Evolutionary conservation across 2,797 vertebrate species (phyloP).

Genomic region (Peromyscus nudipes): DNA sequence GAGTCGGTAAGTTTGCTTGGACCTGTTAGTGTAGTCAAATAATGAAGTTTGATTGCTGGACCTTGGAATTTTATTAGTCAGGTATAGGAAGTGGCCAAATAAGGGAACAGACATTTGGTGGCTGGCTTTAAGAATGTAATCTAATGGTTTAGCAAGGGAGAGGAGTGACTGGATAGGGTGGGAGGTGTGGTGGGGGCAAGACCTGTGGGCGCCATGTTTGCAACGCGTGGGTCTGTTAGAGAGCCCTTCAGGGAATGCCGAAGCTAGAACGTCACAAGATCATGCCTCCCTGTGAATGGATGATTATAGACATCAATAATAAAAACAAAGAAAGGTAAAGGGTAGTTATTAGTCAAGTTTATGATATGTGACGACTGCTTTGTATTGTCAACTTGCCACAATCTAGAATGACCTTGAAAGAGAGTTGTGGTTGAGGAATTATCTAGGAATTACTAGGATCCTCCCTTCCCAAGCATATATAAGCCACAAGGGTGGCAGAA

Average conservation of each 20-base stretch:
- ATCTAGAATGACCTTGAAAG: not conserved
- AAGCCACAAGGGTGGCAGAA: not conserved
- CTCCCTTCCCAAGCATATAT: not conserved
- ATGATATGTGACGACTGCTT: not conserved
- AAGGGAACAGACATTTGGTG: not conserved
- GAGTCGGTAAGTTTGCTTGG: not conserved
- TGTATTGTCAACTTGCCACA: not conserved
- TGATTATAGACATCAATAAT: not conserved
- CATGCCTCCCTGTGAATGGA: not conserved
- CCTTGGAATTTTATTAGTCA: not conserved
- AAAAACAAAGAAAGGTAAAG: not conserved
- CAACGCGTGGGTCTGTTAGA: not conserved
- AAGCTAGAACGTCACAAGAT: not conserved
- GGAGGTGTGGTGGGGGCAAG: not conserved
- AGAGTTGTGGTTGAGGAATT: not conserved
- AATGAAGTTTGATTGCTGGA: not conserved
- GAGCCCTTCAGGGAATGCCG: not conserved
- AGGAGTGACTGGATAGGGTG: not conserved
- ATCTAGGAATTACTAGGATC: not conserved
- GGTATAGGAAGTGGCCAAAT: not conserved
- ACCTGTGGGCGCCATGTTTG: not conserved
- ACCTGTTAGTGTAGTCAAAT: not conserved
- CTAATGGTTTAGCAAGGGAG: not conserved
- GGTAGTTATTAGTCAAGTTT: not conserved
- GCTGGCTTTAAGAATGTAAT: not conserved